Base-by-base conservation (phyloP, 2,113 vertebrate species). In the Etia nguti region DNA sequence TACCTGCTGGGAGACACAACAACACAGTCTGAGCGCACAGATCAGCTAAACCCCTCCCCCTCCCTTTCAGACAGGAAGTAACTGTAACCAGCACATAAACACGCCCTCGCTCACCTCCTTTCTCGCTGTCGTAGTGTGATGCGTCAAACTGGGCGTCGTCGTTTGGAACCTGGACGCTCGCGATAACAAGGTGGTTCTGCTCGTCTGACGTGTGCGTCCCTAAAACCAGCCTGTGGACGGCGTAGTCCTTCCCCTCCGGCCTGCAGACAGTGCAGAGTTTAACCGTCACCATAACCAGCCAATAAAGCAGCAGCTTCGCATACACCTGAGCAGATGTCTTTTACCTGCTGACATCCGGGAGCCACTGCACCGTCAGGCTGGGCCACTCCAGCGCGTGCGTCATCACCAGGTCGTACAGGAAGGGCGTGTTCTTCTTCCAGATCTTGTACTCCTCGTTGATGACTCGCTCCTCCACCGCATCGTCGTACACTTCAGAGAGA, bases 371-470 rank as follows among this genome's bases (percentile, higher is more conserved):
- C 0, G 98, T 98, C 79, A 99, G 97, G 91, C 98, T 98, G 56
- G 98, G 98, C 98, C 98, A 97, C 94, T 98, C 98, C 80, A 98
- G 95, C 0, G 97, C 98, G 18, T 98, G 98, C 22, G 98, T 98
- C 97, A 98, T 97, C 91, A 98, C 97, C 95, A 98, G 94, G 91
- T 98, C 97, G 59, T 98, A 99, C 3, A 99, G 94, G 88, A 98
- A 98, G 0, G 98, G 98, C 1, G 97, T 98, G 93, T 98, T 98
- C 85, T 98, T 98, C 95, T 98, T 99, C 98, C 98, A 99, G 55
- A 99, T 98, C 95, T 98, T 98, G 96, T 98, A 98, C 91, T 99
- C 98, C 87, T 98, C 98, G 60, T 98, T 97, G 94, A 98, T 98
- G 70, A 98, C 97, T 38, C 98, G 95, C 89, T 99, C 98, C 83